Base-by-base conservation (phyloP, 1,140 invertebrate species). In the Plectrocnemia conspersa region DNA sequence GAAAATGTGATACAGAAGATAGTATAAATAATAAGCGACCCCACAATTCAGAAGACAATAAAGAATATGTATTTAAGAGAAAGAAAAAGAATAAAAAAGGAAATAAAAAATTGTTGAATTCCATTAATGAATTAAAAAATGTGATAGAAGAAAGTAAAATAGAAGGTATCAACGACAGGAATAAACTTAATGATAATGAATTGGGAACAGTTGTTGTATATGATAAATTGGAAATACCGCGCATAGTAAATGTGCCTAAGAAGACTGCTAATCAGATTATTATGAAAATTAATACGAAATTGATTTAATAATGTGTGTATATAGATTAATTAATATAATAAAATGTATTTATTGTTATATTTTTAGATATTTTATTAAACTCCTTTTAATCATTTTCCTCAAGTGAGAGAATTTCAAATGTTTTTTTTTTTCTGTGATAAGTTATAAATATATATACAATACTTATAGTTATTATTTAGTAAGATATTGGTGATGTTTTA, bases 51-150 rank as follows among this genome's bases (percentile, higher is more conserved):
- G 25, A 16, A n/a, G 16, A 40, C 23, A 33, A 32, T 21, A 50
- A 52, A 13, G 54, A 47, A 16, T 60, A 60, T 22, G 58, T 60
- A 11, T 60, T 60, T 25, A 60, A 56, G 46, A 49, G 18, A 32
- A 58, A 53, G 36, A 36, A 48, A 22, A 36, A 49, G 36, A 41
- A 13, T 6, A n/a, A 27, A 13, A 41, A 36, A 27, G 33, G 44
- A 27, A 45, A 21, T n/a, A 25, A 47, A 3, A 18, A 55, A 38
- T 19, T 5, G 5, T 15, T 11, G 16, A 25, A 36, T 35, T 19
- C 1, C 10, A 10, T 19, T 5, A 42, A 10, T 25, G 54, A 48
- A 13, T 15, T 2, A 24, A 21, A 27, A 21, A 42, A 4, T 21
- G 11, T 27, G 5, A 24, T 13, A 41, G 15, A 11, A 9, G 9